Base-by-base conservation (phyloP, 2,113 vertebrate genomes). In the Osmerus mordax region DNA sequence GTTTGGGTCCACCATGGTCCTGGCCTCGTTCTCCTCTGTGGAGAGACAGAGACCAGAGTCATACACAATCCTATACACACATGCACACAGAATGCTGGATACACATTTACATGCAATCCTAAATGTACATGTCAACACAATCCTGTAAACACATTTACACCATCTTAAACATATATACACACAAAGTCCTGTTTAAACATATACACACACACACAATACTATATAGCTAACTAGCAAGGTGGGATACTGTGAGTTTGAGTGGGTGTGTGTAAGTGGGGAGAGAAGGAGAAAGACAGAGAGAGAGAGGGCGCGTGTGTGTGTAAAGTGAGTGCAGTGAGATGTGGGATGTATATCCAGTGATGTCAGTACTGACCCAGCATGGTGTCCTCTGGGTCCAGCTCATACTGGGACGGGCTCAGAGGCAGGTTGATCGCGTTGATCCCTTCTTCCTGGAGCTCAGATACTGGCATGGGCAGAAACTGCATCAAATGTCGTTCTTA, bases 391-490 rank as follows among this genome's bases (percentile, higher is more conserved):
- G 96, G 97, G 90, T 99, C 96, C 86, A 99, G 89, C 88, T 99
- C 97, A 0, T 97, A 98, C 76, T 96, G 95, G 71, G 97, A 95
- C 1, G 97, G 97, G 83, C 95, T 99, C 81, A 99, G 94, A 52
- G 97, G 97, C 80, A 98, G 94, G 88, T 99, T 99, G 90, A 99
- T 99, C 90, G 97, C 97, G 23, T 99, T 99, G 76, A 98, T 99
- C 72, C 97, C 97, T 86, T 99, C 97, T 82, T 99, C 97, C 88
- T 99, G 97, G 81, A 99, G 94, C 89, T 99, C 97, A 0, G 97
- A 99, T 60, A 99, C 97, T 99, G 68, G 5, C 77, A 7, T 54
- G 52, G 65, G 51, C 72, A 73, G n/a, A 81, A 1, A 29, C 3
- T 66, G 12, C 0, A 66, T 67, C 14, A 32, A 5, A 11, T 47